Conservation (phyloP, 2,113 vertebrate species). For the Heliornis fulica region DNA sequence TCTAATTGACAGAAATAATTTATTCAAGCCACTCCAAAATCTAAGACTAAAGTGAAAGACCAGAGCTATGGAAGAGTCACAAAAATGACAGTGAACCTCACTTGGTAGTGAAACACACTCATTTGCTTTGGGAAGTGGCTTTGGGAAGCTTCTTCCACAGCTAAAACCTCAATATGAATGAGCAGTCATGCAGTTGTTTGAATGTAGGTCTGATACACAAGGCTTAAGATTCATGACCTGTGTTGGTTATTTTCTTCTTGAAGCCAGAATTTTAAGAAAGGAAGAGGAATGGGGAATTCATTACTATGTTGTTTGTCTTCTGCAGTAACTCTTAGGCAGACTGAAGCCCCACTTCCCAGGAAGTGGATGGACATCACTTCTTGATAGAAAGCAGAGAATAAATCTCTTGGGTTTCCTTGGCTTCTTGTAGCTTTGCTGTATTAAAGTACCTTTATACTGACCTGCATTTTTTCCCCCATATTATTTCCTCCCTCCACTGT, state of each 20-base stretch:
- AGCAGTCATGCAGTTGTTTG: background rate
- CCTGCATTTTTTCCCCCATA: too few relatives aligned
- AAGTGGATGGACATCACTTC: too few relatives aligned
- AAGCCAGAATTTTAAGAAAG: background rate
- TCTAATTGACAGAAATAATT: background rate
- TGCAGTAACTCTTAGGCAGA: too few relatives aligned
- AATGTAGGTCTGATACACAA: background rate
- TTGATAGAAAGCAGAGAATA: too few relatives aligned
- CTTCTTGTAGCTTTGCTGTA: too few relatives aligned
- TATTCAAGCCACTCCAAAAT: background rate
- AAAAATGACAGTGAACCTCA: background rate
- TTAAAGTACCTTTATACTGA: too few relatives aligned
- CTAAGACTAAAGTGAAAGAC: background rate
- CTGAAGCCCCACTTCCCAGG: too few relatives aligned
- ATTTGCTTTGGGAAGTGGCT: background rate
- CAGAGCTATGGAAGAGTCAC: background rate
- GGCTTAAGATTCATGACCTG: background rate
- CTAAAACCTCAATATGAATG: background rate
- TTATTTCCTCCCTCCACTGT: too few relatives aligned
- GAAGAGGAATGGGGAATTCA: too few relatives aligned
- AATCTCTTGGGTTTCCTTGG: too few relatives aligned
- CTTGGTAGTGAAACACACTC: background rate
- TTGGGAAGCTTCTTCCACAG: background rate
- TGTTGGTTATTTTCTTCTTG: background rate
- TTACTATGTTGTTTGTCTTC: too few relatives aligned